Base-by-base conservation (phyloP, 2,113 vertebrate genomes). In the Triplophysa siluroides region DNA sequence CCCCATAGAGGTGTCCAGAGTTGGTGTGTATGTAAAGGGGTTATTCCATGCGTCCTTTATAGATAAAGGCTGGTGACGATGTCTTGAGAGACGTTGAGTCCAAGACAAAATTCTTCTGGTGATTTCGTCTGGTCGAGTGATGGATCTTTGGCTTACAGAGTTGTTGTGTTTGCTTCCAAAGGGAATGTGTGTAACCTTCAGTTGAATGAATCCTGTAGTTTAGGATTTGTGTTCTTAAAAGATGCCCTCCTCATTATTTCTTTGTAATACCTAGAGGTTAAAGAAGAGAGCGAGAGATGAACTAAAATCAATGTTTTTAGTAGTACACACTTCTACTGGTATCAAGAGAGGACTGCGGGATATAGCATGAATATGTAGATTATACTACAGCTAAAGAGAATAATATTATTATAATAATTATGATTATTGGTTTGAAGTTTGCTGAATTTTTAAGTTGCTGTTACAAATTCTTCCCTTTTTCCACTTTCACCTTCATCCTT, bases 1-100 rank as follows among this genome's bases (percentile, higher is more conserved):
- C 87, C 81, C 88, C 90, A 91, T 92, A 65, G 76, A 76, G 79
- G 76, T 26, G 54, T 52, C 56, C 58, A 85, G 54, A 77, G 52
- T 67, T 67, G 82, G 62, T 64, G 60, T 8, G 61, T 52, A 60
- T 77, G 74, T 77, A 8, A 56, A 3, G 18, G 2, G 18, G 26
- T 60, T 60, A 73, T 73, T 73, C n/a, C 29, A 0, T 60, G 8
- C 5, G 54, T 33, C 11, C 18, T 11, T 14, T 50, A 26, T 38
- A 72, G 50, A 68, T 23, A 14, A 14, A 43, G 38, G 12, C 8
- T 58, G 54, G 10, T 58, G 54, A 58, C 21, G 54, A 58, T 58
- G 54, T 58, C 19, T 58, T 21, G 54, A 21, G 14, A 41, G 41
- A 73, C 6, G 33, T 19, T 4, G 33, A 60, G 3, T 73, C 33